Evolutionary conservation across 2,797 vertebrate species (phyloP).

Genomic region (Novumbra hubbsi): DNA sequence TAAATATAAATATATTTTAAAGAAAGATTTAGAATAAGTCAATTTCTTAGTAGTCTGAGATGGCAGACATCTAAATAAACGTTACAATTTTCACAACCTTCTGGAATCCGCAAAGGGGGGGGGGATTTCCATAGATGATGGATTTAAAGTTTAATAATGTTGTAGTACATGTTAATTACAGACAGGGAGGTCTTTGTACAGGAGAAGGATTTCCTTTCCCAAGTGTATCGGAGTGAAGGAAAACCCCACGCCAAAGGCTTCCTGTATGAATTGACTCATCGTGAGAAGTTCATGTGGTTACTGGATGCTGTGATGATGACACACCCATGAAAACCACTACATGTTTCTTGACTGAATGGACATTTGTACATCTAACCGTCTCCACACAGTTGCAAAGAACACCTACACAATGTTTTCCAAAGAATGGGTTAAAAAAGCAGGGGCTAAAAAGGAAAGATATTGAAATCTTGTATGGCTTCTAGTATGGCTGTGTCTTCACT

Average conservation of each 20-base stretch:
- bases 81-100: conserved; percentile 38
- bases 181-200: conserved; percentile 77
- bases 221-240: conserved; percentile 74
- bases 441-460: neutral
- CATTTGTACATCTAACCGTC: conserved; percentile 75
- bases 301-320: conserved; percentile 81
- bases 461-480: neutral
- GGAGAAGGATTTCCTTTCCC: conserved; percentile 76
- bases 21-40: too few species aligned
- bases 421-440: conserved; percentile 13
- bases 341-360: conserved; percentile 79
- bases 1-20: too few species aligned
- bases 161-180: conserved; percentile 77
- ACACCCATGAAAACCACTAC: conserved; percentile 69
- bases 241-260: conserved; percentile 70
- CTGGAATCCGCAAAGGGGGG: conserved; percentile 63
- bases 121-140: conserved; percentile 71
- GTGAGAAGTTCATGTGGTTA: conserved; percentile 77
- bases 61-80: conserved; percentile 44
- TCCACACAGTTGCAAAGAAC: conserved; percentile 77
- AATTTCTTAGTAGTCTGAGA: conserved; percentile 10
- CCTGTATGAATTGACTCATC: conserved; percentile 59
- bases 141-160: conserved; percentile 70
- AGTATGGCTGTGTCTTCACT: too few species aligned
- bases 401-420: neutral